Evolutionary conservation across 1,140 invertebrate genomes (phyloP).

Genomic region (Stegodyphus mimosarum): DNA sequence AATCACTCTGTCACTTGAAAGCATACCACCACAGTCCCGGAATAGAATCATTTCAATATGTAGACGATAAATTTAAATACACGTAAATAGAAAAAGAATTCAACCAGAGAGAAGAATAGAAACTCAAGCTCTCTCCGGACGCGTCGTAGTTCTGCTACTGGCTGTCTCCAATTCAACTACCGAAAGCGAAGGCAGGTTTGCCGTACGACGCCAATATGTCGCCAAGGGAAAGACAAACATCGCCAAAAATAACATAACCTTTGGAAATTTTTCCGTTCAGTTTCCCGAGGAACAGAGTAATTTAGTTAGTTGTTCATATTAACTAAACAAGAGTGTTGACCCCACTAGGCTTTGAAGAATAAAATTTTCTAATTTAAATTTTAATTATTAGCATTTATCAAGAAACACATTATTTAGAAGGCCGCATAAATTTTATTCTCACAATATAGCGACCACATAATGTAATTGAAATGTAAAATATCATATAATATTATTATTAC

Average conservation of each 20-base stretch:
- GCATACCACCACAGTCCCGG: not conserved
- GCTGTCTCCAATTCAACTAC: conserved; percentile 34
- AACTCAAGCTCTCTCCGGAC: not conserved
- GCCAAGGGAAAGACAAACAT: conserved; percentile 15
- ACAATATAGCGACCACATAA: too few species aligned
- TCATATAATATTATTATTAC: too few species aligned
- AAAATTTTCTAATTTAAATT: too few species aligned
- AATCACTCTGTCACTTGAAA: not conserved
- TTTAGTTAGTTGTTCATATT: too few species aligned
- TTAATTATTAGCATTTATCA: too few species aligned
- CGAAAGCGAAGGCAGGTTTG: conserved; percentile 33
- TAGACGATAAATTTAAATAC: not conserved
- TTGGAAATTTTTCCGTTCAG: not conserved
- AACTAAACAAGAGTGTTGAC: too few species aligned
- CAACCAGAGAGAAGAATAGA: not conserved
- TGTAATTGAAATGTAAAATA: too few species aligned
- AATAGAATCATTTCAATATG: not conserved
- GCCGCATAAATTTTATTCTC: too few species aligned
- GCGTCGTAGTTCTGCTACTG: conserved; percentile 16
- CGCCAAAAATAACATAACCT: conserved; percentile 7
- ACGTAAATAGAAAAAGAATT: not conserved
- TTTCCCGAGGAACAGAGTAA: too few species aligned
- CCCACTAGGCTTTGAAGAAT: too few species aligned
- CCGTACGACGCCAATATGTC: conserved; percentile 16
- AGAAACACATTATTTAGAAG: too few species aligned